These are phyloP conservation scores for Meta bourneti DNA, from an alignment of 2,888 invertebrate species.

Conservation along the genomic window DNA sequence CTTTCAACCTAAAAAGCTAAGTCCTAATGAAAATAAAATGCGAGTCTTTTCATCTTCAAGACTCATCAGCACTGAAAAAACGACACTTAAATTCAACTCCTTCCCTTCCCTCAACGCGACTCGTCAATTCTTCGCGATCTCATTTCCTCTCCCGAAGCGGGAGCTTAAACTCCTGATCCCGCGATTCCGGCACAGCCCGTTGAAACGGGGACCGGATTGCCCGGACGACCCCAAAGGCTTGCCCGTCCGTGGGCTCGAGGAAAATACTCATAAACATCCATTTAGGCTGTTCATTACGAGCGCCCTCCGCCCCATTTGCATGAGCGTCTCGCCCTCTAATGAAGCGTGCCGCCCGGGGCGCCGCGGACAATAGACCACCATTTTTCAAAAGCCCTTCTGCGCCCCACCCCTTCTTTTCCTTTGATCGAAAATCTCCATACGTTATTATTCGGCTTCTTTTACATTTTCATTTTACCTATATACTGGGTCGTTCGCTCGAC, in stretches of 20 bases:
- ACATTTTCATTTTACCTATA: conserved; percentile 74
- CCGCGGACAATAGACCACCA: conserved; percentile 40
- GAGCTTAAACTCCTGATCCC: conserved; percentile 35
- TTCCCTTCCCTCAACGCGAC: neutral
- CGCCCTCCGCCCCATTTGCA: conserved; percentile 50
- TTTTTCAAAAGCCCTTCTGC: conserved; percentile 61
- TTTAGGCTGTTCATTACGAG: conserved; percentile 71
- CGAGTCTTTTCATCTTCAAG: neutral
- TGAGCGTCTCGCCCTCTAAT: conserved; percentile 68
- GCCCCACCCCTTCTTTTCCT: neutral
- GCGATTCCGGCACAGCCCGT: conserved; percentile 8
- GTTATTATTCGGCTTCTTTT: conserved; percentile 57
- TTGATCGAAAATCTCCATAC: conserved; percentile 48
- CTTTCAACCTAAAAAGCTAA: too few species aligned
- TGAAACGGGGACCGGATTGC: neutral
- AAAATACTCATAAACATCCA: conserved; percentile 74
- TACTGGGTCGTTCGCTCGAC: neutral
- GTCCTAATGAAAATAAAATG: too few species aligned
- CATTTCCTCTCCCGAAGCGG: conserved; percentile 32
- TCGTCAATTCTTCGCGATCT: conserved; percentile 23
- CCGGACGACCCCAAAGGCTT: conserved; percentile 37
- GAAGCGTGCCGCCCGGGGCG: conserved; percentile 55
- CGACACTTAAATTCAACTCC: conserved; percentile 7
- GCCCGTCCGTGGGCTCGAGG: conserved; percentile 3
- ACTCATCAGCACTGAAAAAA: neutral